Evolutionary conservation across 2,113 vertebrate species (phyloP).

Genomic region (Lagopus muta): DNA sequence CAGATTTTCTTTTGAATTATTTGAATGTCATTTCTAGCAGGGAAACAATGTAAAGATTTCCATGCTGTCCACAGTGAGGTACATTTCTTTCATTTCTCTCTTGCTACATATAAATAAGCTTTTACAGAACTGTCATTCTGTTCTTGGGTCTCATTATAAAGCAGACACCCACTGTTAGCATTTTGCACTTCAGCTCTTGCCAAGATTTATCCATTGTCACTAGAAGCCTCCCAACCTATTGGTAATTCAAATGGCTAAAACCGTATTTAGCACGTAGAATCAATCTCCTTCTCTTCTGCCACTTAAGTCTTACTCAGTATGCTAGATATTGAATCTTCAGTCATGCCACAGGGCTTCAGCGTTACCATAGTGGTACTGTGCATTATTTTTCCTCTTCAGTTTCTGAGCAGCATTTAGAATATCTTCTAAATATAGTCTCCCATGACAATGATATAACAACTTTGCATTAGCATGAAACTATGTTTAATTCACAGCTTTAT

Average conservation of each 20-base stretch:
- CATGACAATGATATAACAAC: not conserved
- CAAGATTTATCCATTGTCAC: not conserved
- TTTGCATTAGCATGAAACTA: not conserved
- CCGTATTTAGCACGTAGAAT: not conserved
- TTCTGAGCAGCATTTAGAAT: not conserved
- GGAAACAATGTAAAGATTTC: not conserved
- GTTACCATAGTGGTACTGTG: not conserved
- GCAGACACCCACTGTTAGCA: not conserved
- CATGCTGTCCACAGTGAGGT: not conserved
- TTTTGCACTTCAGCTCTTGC: not conserved
- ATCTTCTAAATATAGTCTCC: not conserved
- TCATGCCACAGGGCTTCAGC: not conserved
- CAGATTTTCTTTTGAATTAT: not conserved
- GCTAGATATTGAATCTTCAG: not conserved
- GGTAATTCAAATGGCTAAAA: not conserved
- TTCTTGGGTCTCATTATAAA: not conserved
- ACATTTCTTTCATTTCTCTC: not conserved
- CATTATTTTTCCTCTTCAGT: not conserved
- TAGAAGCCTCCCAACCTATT: not conserved
- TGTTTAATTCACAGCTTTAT: not conserved
- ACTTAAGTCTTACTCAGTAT: not conserved
- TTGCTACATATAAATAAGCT: not conserved
- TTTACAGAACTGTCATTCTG: not conserved
- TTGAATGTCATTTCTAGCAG: not conserved
- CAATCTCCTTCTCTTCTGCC: not conserved